Base-by-base conservation (phyloP, 2,113 vertebrate genomes). In the Smithornis capensis region DNA sequence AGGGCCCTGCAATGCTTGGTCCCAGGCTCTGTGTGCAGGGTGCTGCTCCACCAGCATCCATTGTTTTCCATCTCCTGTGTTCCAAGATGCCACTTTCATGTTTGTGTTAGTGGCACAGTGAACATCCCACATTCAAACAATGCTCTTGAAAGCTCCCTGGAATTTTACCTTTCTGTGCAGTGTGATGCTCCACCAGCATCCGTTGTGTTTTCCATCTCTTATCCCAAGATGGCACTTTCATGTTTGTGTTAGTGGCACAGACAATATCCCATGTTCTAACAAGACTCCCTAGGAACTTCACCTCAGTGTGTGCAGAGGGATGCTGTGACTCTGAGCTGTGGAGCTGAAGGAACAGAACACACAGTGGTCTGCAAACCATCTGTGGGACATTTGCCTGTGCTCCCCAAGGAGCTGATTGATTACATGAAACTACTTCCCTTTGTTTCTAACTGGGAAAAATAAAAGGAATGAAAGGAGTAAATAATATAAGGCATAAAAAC, bases 201-300 rank as follows among this genome's bases (percentile, higher is more conserved):
- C 10, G 2, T 17, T 33, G 1, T 44, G 1, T 44, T 78, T 60
- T 12, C 14, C 9, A 14, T 28, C 49, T 47, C 57, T 35, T 9
- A 0, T 42, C 60, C 59, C 44, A 37, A 63, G 37, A 50, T 8
- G 14, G 11, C 23, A 4, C 1, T 2, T 8, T 49, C 3, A 0
- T 9, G 15, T n/a, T n/a, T 4, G 5, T 82, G n/a, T 63, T 59
- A 6, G 19, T 77, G 64, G 33, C 59, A 45, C 35, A 16, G 60
- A 19, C 40, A 65, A 23, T 11, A 1, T 21, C 12, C 18, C 13
- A 8, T 2, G 4, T 19, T 19, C 47, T 15, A 82, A 7, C 19
- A 52, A 5, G 74, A 12, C 38, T 74, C 38, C 52, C 42, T 21
- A 45, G 45, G 73, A 76, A 7, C 40, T 60, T 23, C 29, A 22